Base-by-base conservation (phyloP, 2,888 invertebrate genomes). In the Platynereis dumerilii region DNA sequence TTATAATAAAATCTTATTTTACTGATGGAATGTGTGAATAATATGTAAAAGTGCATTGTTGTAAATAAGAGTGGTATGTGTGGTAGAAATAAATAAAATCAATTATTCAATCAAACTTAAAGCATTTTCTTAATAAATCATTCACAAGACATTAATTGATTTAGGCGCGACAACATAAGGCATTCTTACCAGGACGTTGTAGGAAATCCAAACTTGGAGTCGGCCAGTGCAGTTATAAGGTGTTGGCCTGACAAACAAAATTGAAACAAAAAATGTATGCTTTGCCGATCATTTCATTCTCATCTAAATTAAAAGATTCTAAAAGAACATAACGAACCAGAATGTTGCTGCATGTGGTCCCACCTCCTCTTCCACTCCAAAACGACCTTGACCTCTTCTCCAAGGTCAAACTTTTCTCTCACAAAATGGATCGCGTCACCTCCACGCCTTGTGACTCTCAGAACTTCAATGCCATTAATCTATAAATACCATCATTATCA, bases 311-410 rank as follows among this genome's bases (percentile, higher is more conserved):
- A n/a, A n/a, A n/a, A n/a, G n/a, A n/a, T n/a, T n/a, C n/a, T n/a
- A n/a, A n/a, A n/a, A n/a, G n/a, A n/a, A n/a, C n/a, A n/a, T n/a
- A 29, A 20, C 58, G 1, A 7, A 90, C 92, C 92, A 77, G 93
- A 92, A 86, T 94, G 94, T 78, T 94, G 94, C 79, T 94, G 94
- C 94, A 94, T 94, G 78, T 94, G 92, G 80, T 94, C 93, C 79
- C 92, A 89, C 59, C 94, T 86, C 66, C 93, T 86, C 0, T 87
- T 83, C 93, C 93, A 94, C 80, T 93, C 88, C 3, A 94, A 79
- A 27, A 80, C 85, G 78, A 91, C 88, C 12, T 85, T 81, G 0
- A 92, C 92, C 48, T 85, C 80, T 0, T 87, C 84, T 0, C 91
- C 92, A 26, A 87, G 84, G 48, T 87, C 85, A 7, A 93, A 80